A percentile compares a stretch with the other conserved stretches of the same genome.
Conservation (phyloP, 2,797 vertebrate genomes). For the Notoglanidium macrostoma region DNA sequence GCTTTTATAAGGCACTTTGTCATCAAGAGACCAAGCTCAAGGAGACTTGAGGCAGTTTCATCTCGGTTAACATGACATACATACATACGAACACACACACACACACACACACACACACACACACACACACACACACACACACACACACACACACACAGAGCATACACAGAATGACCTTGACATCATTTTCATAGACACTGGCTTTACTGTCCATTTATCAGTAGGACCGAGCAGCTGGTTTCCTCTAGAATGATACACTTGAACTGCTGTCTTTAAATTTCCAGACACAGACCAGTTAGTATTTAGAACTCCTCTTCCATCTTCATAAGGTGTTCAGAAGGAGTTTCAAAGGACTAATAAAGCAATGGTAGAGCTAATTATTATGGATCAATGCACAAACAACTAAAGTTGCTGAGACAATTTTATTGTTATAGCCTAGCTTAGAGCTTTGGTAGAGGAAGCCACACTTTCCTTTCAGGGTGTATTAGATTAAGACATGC, state of each 20-base stretch:
- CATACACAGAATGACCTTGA: constrained; percentile 50
- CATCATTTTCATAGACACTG: constrained; percentile 50
- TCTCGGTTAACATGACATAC: constrained; percentile 37
- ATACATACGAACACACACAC: constrained; percentile 20
- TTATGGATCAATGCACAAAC: neutral
- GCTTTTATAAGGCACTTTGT: constrained; percentile 37
- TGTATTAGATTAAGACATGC: neutral
- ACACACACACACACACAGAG: constrained; percentile 28
- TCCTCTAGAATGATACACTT: constrained; percentile 20
- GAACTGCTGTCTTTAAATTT: constrained; percentile 17
- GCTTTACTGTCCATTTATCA: constrained; percentile 33
- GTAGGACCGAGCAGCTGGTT: constrained; percentile 1
- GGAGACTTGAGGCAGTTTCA: constrained; percentile 43
- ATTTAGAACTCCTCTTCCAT: constrained; percentile 30
- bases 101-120: constrained; percentile 41
- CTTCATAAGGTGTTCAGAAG: constrained; percentile 8
- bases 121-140: constrained; percentile 34
- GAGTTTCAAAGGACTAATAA: neutral
- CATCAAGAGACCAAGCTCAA: constrained; percentile 52
- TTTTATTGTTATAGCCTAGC: neutral
- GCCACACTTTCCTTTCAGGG: neutral
- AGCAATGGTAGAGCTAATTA: neutral
- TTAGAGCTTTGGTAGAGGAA: neutral
- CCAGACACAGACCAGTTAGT: neutral
- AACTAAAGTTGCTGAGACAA: neutral